phyloP scores from a whole-genome alignment of 53 echinoderm and acorn worm species.

The Crossaster papposus region DNA sequence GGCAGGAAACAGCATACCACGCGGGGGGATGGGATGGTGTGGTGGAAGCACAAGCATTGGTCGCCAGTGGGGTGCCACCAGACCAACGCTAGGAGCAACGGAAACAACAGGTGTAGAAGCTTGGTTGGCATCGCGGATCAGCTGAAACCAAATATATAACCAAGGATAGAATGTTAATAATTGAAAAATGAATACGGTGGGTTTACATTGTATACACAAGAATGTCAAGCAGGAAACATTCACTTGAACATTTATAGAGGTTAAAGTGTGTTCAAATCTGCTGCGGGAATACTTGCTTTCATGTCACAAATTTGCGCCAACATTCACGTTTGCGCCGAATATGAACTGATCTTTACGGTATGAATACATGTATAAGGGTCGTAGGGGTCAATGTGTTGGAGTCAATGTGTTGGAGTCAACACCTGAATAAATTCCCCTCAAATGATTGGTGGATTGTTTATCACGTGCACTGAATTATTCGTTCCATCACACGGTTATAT shows the following conservation, averaged over 20 bases:
- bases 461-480: no score
- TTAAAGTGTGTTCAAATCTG: not conserved
- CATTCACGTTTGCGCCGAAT: not conserved
- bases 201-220: no score
- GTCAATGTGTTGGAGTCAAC: no score
- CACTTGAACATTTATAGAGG: not conserved
- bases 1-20: constrained; percentile 46
- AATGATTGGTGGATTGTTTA: no score
- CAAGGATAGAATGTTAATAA: not conserved
- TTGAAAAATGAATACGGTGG: no score
- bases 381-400: no score
- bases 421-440: no score
- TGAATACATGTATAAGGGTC: not conserved
- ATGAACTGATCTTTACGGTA: not conserved
- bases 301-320: not conserved
- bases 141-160: constrained; percentile 10
- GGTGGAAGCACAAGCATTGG: constrained; percentile 45
- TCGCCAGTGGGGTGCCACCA: constrained; percentile 26
- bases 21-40: constrained; percentile 31
- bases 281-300: not conserved
- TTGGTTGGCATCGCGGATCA: constrained; percentile 55
- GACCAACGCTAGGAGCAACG: constrained; percentile 33
- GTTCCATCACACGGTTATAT: no score
- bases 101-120: constrained; percentile 34
- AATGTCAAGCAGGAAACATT: not conserved